Percentiles rank a stretch among this genome's conserved stretches.
Evolutionary conservation across 2,797 vertebrate genomes (phyloP).

Genomic region (Microctenopoma steveboyesi): DNA sequence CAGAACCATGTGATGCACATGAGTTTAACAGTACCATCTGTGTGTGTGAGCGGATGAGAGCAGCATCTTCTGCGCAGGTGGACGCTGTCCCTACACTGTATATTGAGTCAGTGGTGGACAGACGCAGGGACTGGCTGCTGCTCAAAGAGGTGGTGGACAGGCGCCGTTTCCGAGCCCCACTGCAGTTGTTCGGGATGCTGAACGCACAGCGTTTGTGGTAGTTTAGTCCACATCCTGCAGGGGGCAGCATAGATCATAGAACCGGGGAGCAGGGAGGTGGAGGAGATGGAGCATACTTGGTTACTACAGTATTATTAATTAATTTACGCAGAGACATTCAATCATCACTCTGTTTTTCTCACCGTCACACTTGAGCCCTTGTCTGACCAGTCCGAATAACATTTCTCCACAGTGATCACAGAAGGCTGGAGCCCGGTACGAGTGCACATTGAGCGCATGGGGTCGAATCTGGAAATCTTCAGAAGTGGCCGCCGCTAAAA

Average conservation of each 20-base stretch:
- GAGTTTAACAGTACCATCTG: slow-evolving; percentile 75
- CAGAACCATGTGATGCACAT: not conserved
- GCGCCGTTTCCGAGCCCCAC: slow-evolving; percentile 89
- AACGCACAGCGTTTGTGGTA: slow-evolving; percentile 96
- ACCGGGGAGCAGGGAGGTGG: not conserved
- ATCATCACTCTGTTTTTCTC: slow-evolving; percentile 49
- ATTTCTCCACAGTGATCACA: slow-evolving; percentile 96
- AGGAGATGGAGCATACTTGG: not conserved
- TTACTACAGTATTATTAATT: not conserved
- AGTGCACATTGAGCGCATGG: slow-evolving; percentile 92
- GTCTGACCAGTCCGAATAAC: slow-evolving; percentile 92
- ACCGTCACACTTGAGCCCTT: slow-evolving; percentile 95
- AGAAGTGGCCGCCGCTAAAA: slow-evolving; percentile 88
- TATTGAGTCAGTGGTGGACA: slow-evolving; percentile 86
- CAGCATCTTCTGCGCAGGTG: slow-evolving; percentile 77
- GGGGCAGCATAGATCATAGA: slow-evolving; percentile 57
- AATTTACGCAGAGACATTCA: slow-evolving; percentile 3
- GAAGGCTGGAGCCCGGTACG: slow-evolving; percentile 93
- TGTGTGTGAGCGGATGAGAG: slow-evolving; percentile 83
- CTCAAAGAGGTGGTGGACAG: slow-evolving; percentile 90
- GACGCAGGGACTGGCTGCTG: slow-evolving; percentile 88
- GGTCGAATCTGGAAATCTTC: slow-evolving; percentile 95
- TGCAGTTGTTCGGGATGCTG: slow-evolving; percentile 95
- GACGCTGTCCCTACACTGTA: slow-evolving; percentile 76
- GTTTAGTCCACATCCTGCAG: slow-evolving; percentile 92